Base-by-base conservation (phyloP, 2,113 vertebrate species). In the Ramphastos sulfuratus region DNA sequence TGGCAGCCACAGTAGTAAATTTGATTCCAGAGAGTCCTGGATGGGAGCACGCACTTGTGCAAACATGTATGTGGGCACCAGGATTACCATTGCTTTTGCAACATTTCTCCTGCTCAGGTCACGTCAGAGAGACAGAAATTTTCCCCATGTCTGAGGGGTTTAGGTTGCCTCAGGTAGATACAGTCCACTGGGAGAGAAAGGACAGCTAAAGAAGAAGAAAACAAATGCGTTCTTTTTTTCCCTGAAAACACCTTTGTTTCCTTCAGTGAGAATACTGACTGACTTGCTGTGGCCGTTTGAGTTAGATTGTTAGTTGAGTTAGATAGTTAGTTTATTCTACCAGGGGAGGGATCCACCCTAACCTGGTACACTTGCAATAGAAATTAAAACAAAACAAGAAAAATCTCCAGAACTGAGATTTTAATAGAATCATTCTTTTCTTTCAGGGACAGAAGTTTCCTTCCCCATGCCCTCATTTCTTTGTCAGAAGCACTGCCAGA, bases 401-500 rank as follows among this genome's bases (percentile, higher is more conserved):
- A 66, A 81, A 50, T 1, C 21, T 48, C 15, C 39, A 64, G 73
- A 83, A 86, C 16, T 37, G 14, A 35, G 25, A 87, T 87, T 77
- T 85, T 78, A 85, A 79, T 88, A 66, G 88, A 95, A 83, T 48
- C 5, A 56, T 24, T 63, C 6, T 42, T 63, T 77, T 78, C 7
- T 76, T 85, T 64, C 63, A 46, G 19, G 85, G 7, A 50, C n/a
- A 55, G 28, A 67, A 39, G 8, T 70, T 94, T 90, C 14, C 8
- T 39, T 15, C 25, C 27, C n/a, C 5, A 1, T 8, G 19, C 20
- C 31, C 30, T 5, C 27, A 6, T 77, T 67, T 63, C 85, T 91
- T 60, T 9, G 13, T 86, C 69, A 93, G 78, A 94, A 91, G 42
- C 25, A 6, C 28, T 93, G 54, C 87, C 92, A 96, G 94, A 58